These are phyloP conservation scores for Pygoscelis adeliae DNA, from an alignment of 2,113 vertebrate species.

Conservation along the genomic window DNA sequence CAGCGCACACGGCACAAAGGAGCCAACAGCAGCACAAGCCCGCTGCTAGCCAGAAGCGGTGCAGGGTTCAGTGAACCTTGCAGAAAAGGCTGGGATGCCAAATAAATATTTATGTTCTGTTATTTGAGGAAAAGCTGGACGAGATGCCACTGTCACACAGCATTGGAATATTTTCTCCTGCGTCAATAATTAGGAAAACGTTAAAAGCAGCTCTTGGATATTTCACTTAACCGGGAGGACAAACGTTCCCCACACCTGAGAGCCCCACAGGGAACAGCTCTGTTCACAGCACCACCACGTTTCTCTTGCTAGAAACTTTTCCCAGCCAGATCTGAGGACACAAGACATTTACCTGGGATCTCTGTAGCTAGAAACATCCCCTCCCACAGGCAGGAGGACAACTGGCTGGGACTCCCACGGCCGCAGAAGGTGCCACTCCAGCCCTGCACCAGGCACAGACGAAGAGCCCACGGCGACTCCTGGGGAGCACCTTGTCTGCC, in stretches of 20 bases:
- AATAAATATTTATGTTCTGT: neutral
- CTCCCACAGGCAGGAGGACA: neutral
- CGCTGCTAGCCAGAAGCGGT: accelerated
- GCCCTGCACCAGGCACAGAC: accelerated
- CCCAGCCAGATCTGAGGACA: neutral
- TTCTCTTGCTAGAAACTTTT: neutral
- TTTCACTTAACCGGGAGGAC: accelerated
- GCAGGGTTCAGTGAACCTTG: neutral
- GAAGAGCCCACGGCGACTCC: neutral
- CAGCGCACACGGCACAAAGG: neutral
- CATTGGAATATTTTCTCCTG: accelerated
- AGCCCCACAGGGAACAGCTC: neutral
- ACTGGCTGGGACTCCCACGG: accelerated
- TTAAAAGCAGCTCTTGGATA: neutral
- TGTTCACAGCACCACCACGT: accelerated
- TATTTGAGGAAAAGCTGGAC: neutral
- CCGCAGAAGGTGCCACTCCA: neutral
- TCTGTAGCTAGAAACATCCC: neutral
- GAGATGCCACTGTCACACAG: neutral
- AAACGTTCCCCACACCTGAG: accelerated
- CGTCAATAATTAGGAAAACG: neutral
- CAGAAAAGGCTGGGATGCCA: neutral
- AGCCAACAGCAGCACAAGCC: accelerated
- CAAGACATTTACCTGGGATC: neutral
- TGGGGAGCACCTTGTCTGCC: accelerated